phyloP scores from a whole-genome alignment of 2,113 vertebrate species.

The Formicarius rufipectus region DNA sequence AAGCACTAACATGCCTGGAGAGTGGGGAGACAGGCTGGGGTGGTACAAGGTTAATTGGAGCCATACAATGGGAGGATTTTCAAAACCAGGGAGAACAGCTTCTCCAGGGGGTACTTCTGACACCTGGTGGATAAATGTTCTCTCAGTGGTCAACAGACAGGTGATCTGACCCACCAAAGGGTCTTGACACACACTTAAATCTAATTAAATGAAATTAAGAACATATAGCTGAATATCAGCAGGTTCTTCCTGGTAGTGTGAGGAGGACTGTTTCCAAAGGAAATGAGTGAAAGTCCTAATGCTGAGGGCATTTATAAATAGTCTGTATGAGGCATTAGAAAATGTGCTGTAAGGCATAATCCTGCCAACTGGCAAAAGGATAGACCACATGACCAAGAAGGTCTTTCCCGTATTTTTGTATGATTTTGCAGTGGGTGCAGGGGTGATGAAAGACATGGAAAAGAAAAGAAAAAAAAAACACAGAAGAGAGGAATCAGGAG shows the following conservation, averaged over 20 bases:
- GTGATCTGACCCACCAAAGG: background rate
- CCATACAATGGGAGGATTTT: background rate
- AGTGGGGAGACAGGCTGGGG: background rate
- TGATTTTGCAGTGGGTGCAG: background rate
- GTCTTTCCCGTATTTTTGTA: background rate
- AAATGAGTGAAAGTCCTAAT: background rate
- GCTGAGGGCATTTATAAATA: conserved; percentile 30
- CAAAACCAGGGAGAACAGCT: background rate
- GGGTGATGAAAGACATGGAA: background rate
- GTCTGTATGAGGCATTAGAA: background rate
- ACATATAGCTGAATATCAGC: background rate
- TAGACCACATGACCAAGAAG: background rate
- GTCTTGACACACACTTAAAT: background rate
- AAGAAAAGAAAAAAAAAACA: too few species aligned
- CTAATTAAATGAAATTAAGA: background rate
- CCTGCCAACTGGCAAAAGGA: conserved; percentile 22
- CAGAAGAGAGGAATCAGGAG: background rate
- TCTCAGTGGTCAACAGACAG: background rate
- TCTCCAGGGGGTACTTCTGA: background rate
- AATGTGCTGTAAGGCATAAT: conserved; percentile 10
- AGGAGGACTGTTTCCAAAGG: background rate
- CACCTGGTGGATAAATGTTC: background rate
- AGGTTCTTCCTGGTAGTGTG: background rate
- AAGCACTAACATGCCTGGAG: background rate
- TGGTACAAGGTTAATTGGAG: background rate